Evolutionary conservation across 2,888 invertebrate genomes (phyloP), one percentile per base, ranked within the genome.

Genomic region (Rhopalosiphum nymphaeae): DNA sequence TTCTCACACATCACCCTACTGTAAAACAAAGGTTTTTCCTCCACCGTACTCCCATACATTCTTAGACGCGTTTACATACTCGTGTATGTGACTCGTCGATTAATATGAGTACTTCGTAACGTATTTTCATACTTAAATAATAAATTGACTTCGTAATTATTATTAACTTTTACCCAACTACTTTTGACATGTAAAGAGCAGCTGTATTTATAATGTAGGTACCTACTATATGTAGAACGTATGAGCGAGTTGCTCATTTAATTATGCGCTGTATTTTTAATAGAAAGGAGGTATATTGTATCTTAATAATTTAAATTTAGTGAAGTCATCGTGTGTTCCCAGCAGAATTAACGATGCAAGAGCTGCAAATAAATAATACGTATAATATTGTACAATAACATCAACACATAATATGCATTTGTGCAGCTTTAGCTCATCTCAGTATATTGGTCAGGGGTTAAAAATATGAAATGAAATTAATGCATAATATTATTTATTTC

Each of bases 151-250:
- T 53, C 3, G 36, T 78, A 78, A 78, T 78, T 67, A 67, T 67
- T 67, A 67, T n/a, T 78, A 89, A 89, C 89, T 56, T 89, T 89
- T 89, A 42, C 56, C 42, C 56, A 21, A 42, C 89, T 89, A 89
- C 56, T 89, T 57, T 42, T 56, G 29, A 89, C 89, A 36, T 88
- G 11, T 36, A 42, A 42, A 36, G 56, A 56, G 42, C 89, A 56
- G 89, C 42, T 36, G 36, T 42, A 78, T 78, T 78, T 42, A 78
- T 78, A 78, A 78, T 78, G 36, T 21, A 46, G 44, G 44, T 46
- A 46, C 44, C 44, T 44, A 78, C 21, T 21, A 36, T 78, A n/a
- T 61, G 61, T 29, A 61, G 0, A 11, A 11, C 11, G 67, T 67
- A 78, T 36, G 36, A 78, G 21, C 36, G 78, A 42, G 78, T 36